These are phyloP conservation scores for Halcyon senegalensis DNA, from an alignment of 2,113 vertebrate species.

Conservation along the genomic window DNA sequence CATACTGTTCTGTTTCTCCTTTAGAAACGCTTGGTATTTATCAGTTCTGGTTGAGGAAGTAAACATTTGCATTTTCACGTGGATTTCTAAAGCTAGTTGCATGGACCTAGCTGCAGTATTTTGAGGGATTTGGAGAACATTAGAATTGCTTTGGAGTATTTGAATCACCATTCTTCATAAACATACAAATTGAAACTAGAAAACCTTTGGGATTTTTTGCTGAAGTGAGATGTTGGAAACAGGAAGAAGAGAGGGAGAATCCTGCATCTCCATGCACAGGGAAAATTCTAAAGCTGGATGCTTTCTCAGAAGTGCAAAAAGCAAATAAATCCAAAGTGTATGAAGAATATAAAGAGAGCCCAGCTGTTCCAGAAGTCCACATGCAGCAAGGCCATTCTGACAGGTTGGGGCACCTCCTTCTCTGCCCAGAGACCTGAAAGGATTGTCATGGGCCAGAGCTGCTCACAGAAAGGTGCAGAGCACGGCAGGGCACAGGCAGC, in stretches of 20 bases:
- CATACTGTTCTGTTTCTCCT: conserved; percentile 58
- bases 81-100: conserved; percentile 18
- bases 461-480: neutral
- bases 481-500: neutral
- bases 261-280: neutral
- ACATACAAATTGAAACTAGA: neutral
- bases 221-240: neutral
- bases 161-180: neutral
- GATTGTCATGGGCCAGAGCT: accelerated
- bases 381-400: neutral
- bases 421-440: neutral
- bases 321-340: neutral
- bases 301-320: neutral
- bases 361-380: neutral
- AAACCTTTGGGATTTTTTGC: neutral
- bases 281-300: neutral
- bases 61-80: conserved; percentile 61
- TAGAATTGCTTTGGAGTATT: conserved; percentile 11
- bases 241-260: neutral
- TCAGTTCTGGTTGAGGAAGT: conserved; percentile 52
- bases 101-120: neutral
- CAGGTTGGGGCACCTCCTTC: neutral
- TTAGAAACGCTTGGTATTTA: conserved; percentile 52
- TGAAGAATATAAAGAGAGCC: neutral
- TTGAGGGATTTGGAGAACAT: neutral